Evolutionary conservation across 2,888 invertebrate species (phyloP).

Genomic region (Phytoseiulus persimilis): DNA sequence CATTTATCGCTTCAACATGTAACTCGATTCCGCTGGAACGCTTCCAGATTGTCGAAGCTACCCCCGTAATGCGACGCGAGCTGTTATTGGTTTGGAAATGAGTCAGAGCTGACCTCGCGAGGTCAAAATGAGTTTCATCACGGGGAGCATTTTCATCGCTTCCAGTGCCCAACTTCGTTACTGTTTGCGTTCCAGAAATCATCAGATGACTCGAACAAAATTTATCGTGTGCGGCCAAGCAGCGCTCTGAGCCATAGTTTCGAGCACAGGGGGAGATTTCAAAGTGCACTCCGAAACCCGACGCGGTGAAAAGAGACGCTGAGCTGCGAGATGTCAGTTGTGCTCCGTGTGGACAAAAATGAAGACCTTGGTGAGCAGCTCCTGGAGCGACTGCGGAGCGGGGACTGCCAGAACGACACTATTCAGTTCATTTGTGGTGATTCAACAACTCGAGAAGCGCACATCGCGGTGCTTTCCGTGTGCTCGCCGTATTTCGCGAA

Average conservation of each 20-base stretch:
- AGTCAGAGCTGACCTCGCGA: not conserved
- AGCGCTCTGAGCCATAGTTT: not conserved
- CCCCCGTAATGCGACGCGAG: too few species aligned
- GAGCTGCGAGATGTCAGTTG: not conserved
- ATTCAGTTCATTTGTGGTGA: not conserved
- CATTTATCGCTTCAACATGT: too few species aligned
- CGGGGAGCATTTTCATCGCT: not conserved
- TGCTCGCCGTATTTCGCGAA: not conserved
- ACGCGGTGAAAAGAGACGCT: too few species aligned
- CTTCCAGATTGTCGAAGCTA: too few species aligned
- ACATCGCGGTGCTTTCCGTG: not conserved
- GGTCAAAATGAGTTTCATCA: not conserved
- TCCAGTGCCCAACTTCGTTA: not conserved
- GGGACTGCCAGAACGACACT: not conserved
- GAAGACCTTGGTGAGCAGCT: not conserved
- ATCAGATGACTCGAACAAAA: not conserved
- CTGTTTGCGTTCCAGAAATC: not conserved
- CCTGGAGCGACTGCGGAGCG: not conserved
- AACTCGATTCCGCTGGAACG: too few species aligned
- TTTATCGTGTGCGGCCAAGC: not conserved
- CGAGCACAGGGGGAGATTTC: not conserved
- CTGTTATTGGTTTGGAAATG: too few species aligned
- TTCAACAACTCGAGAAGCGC: not conserved
- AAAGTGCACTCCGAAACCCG: too few species aligned
- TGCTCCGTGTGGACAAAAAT: not conserved